phyloP scores from a whole-genome alignment of 2,888 invertebrate species.

The Schizotus pectinicornis region DNA sequence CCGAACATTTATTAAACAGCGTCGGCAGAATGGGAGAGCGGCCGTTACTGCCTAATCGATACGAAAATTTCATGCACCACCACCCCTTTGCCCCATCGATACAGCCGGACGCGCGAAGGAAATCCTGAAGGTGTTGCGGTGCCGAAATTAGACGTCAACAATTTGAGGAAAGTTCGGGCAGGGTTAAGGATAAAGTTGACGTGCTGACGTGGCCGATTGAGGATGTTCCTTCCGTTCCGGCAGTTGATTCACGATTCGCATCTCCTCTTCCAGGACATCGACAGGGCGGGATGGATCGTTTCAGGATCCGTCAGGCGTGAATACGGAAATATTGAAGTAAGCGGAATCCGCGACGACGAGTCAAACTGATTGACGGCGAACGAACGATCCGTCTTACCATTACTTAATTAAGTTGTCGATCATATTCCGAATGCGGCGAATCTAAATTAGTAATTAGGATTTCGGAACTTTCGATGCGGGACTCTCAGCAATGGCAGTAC shows the following conservation, averaged over 20 bases:
- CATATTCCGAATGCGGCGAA: too few species aligned
- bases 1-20: conserved; percentile 23
- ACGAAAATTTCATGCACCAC: conserved; percentile 5
- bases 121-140: not conserved
- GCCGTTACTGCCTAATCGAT: not conserved
- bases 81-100: not conserved
- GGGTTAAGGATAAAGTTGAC: conserved; percentile 26
- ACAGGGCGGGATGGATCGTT: conserved; percentile 40
- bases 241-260: conserved; percentile 19
- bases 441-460: too few species aligned
- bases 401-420: too few species aligned
- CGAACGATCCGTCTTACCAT: too few species aligned
- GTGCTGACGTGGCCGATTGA: conserved; percentile 29
- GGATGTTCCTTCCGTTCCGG: conserved; percentile 22
- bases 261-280: conserved; percentile 34
- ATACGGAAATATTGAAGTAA: conserved; percentile 38
- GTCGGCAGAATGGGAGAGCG: not conserved
- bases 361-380: too few species aligned
- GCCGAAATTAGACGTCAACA: conserved; percentile 23
- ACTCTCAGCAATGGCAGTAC: too few species aligned
- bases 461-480: too few species aligned
- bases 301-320: conserved; percentile 37
- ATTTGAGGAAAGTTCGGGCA: conserved; percentile 22
- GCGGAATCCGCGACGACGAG: conserved; percentile 26
- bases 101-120: too few species aligned